A percentile compares a stretch with the other conserved stretches of the same genome.
Conservation (phyloP, 2,797 vertebrate species). For the Graptemys geographica region DNA sequence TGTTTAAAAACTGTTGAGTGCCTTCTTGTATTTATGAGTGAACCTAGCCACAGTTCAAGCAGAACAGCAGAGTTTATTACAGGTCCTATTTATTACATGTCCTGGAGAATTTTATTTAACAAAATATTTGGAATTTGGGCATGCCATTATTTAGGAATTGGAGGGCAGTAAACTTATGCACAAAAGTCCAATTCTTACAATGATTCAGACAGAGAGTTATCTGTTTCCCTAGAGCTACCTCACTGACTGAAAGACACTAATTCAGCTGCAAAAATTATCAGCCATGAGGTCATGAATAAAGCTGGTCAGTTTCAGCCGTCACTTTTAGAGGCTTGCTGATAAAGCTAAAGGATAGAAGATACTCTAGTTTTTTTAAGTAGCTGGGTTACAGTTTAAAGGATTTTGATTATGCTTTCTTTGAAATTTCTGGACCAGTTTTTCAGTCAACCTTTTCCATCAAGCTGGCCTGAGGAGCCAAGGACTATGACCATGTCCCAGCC, state of each 20-base stretch:
- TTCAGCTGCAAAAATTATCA: conserved; percentile 69
- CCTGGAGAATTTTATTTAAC: conserved; percentile 48
- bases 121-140: conserved; percentile 3
- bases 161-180: conserved; percentile 31
- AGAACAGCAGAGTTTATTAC: conserved; percentile 58
- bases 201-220: conserved; percentile 53
- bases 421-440: conserved; percentile 65
- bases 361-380: conserved; percentile 63
- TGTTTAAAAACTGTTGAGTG: conserved; percentile 72
- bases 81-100: conserved; percentile 41
- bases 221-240: conserved; percentile 53
- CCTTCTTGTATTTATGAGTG: conserved; percentile 66
- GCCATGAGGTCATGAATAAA: conserved; percentile 74
- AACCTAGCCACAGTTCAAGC: conserved; percentile 58
- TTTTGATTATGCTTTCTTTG: conserved; percentile 61
- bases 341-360: conserved; percentile 61
- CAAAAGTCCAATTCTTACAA: conserved; percentile 62
- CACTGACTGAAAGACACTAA: conserved; percentile 56
- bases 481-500: background rate
- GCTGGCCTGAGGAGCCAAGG: conserved; percentile 37
- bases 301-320: conserved; percentile 72
- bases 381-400: conserved; percentile 46
- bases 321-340: conserved; percentile 56
- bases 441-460: conserved; percentile 43
- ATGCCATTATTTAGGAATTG: conserved; percentile 13